Conservation (phyloP, 2,113 vertebrate genomes). For the Triplophysa tibetana region DNA sequence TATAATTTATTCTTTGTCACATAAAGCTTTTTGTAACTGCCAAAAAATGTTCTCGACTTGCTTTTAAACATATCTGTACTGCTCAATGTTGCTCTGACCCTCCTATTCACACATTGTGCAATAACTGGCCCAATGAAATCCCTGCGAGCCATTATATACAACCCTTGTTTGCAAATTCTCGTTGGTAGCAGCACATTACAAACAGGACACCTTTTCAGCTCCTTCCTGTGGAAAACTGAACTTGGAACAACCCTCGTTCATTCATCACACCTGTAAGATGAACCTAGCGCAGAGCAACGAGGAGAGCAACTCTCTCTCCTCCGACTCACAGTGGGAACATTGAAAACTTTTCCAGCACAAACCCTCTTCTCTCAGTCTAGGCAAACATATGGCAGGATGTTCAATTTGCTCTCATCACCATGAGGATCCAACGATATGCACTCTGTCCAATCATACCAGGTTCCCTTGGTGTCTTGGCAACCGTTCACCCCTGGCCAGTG, state of each 20-base stretch:
- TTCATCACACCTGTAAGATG: constrained; percentile 66
- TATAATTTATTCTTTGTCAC: constrained; percentile 85
- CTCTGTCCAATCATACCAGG: constrained; percentile 99
- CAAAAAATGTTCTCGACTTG: constrained; percentile 58
- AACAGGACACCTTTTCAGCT: constrained; percentile 67
- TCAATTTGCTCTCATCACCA: constrained; percentile 90
- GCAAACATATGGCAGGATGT: constrained; percentile 98
- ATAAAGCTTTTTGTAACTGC: constrained; percentile 78
- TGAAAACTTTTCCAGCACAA: constrained; percentile 65
- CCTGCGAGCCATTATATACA: constrained; percentile 71
- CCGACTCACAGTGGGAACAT: constrained; percentile 77
- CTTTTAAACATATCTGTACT: constrained; percentile 66
- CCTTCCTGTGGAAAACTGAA: constrained; percentile 66
- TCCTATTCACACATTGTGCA: constrained; percentile 59
- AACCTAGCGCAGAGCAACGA: constrained; percentile 62
- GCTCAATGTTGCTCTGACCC: constrained; percentile 61
- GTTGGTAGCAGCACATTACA: constrained; percentile 89
- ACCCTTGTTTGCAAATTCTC: constrained; percentile 72
- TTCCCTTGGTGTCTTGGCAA: constrained; percentile 92
- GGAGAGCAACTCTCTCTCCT: constrained; percentile 61
- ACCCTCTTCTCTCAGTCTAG: constrained; percentile 88
- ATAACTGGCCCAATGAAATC: constrained; percentile 63
- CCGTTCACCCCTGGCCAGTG: constrained; percentile 95
- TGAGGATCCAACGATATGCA: constrained; percentile 97
- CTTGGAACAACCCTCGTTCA: constrained; percentile 69